Conservation (phyloP, 2,797 vertebrate genomes). For the Pteropus rufus region DNA sequence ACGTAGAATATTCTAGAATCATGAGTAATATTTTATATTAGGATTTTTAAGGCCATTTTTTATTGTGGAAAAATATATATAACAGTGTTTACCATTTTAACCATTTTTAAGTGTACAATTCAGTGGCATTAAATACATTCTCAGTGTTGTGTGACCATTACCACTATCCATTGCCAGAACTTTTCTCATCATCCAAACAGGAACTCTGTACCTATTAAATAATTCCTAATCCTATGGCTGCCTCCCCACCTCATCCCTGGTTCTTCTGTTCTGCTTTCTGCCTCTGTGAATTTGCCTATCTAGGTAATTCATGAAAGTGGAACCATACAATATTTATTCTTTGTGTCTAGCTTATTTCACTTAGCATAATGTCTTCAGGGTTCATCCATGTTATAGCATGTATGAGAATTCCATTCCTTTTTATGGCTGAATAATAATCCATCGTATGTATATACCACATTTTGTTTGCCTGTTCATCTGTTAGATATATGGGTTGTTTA, state of each 20-base stretch:
- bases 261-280: background rate
- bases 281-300: background rate
- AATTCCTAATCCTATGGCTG: background rate
- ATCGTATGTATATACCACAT: background rate
- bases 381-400: background rate
- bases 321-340: background rate
- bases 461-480: background rate
- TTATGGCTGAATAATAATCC: background rate
- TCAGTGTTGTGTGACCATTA: background rate
- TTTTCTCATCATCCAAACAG: background rate
- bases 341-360: background rate
- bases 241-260: too few species aligned
- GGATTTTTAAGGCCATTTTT: background rate
- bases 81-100: background rate
- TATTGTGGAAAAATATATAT: background rate
- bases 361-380: background rate
- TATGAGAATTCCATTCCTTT: background rate
- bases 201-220: background rate
- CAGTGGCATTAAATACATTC: background rate
- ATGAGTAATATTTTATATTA: background rate
- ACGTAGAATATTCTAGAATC: background rate
- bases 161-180: background rate
- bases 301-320: background rate
- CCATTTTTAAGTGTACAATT: background rate
- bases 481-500: background rate